These are phyloP conservation scores for Hyphantria cunea DNA, from an alignment of 1,140 invertebrate genomes.

Conservation along the genomic window DNA sequence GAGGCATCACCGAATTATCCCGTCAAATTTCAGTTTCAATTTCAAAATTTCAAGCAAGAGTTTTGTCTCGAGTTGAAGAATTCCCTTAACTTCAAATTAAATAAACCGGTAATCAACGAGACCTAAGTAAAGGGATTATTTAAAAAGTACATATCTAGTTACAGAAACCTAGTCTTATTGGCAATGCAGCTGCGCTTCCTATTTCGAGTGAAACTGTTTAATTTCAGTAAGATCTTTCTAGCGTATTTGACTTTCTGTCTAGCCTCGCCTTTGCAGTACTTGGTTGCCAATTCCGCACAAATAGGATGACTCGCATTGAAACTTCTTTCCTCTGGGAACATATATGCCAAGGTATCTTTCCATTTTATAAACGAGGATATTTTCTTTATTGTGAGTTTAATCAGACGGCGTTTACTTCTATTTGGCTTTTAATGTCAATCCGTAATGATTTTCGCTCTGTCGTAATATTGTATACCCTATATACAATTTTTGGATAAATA, in stretches of 20 bases:
- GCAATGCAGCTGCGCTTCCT: conserved; percentile 1
- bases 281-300: conserved; percentile 13
- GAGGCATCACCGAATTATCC: too few relatives aligned
- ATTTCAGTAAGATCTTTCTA: conserved; percentile 18
- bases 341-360: not conserved
- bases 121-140: too few relatives aligned
- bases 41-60: too few relatives aligned
- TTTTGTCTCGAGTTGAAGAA: too few relatives aligned
- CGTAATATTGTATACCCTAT: too few relatives aligned
- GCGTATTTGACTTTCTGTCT: conserved; percentile 18
- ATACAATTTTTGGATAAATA: too few relatives aligned
- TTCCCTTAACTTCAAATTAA: not conserved
- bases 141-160: too few relatives aligned
- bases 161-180: not conserved
- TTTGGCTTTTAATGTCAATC: too few relatives aligned
- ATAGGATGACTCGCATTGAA: conserved; percentile 12
- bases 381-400: too few relatives aligned
- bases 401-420: too few relatives aligned
- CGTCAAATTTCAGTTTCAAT: too few relatives aligned
- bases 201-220: conserved; percentile 6
- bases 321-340: conserved; percentile 4
- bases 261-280: conserved; percentile 11
- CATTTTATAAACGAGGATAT: not conserved
- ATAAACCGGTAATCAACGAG: not conserved
- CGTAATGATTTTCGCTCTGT: too few relatives aligned